These are phyloP conservation scores for Paramacrobiotus metropolitanus DNA, from an alignment of 1,140 invertebrate species.

Conservation along the genomic window DNA sequence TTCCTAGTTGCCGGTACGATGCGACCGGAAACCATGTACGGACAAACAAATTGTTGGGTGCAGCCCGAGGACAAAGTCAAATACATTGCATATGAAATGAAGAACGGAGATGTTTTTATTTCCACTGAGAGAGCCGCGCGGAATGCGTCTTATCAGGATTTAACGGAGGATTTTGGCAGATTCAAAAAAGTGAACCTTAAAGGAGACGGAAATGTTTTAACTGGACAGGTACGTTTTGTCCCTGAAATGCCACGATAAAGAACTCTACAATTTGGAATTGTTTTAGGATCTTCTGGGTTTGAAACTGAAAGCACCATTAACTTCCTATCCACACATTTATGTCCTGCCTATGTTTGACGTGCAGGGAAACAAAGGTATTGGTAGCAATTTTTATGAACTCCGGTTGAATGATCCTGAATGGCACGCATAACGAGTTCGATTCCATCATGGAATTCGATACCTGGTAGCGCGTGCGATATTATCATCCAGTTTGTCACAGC, in stretches of 20 bases:
- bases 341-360: slow-evolving; percentile 92
- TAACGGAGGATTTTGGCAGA: slow-evolving; percentile 53
- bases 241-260: too few species aligned
- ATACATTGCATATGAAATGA: slow-evolving; percentile 57
- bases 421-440: neutral
- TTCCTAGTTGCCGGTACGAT: slow-evolving; percentile 89
- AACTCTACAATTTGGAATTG: too few species aligned
- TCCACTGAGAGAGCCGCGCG: slow-evolving; percentile 60
- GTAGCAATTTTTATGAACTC: slow-evolving; percentile 4
- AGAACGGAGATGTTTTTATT: slow-evolving; percentile 48
- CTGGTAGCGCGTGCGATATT: too few species aligned
- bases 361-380: slow-evolving; percentile 63
- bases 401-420: neutral
- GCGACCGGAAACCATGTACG: slow-evolving; percentile 97
- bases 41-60: slow-evolving; percentile 97
- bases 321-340: slow-evolving; percentile 57
- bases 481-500: too few species aligned
- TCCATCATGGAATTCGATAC: neutral
- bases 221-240: slow-evolving; percentile 41
- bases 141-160: slow-evolving; percentile 90
- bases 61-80: slow-evolving; percentile 76
- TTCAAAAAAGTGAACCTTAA: slow-evolving; percentile 22
- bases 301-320: slow-evolving; percentile 55
- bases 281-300: slow-evolving; percentile 41
- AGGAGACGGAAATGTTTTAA: slow-evolving; percentile 21